Evolutionary conservation across 2,113 vertebrate genomes (phyloP).

Genomic region (Pagrus major): DNA sequence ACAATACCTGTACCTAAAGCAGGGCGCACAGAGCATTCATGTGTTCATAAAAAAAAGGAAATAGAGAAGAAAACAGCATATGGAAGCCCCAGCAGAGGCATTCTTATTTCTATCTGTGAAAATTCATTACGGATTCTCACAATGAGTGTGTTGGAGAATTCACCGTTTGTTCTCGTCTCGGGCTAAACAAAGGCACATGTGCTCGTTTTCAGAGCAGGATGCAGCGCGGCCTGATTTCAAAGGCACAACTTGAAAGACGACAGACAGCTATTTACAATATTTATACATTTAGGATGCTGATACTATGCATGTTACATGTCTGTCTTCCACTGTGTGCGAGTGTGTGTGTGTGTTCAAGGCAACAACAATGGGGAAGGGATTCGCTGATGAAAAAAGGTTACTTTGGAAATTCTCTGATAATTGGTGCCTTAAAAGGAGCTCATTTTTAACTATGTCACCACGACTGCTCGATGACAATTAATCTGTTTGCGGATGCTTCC

Average conservation of each 20-base stretch:
- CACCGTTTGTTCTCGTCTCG: slow-evolving; percentile 51
- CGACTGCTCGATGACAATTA: slow-evolving; percentile 87
- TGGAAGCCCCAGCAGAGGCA: slow-evolving; percentile 61
- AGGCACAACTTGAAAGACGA: slow-evolving; percentile 72
- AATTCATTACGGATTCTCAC: slow-evolving; percentile 69
- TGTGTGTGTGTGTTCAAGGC: slow-evolving; percentile 25
- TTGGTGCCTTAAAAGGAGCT: slow-evolving; percentile 86
- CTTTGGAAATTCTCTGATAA: slow-evolving; percentile 87
- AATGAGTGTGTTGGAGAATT: slow-evolving; percentile 54
- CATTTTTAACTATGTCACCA: slow-evolving; percentile 88
- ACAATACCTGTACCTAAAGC: slow-evolving; percentile 42
- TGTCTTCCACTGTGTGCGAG: slow-evolving; percentile 23
- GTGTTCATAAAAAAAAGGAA: slow-evolving; percentile 17
- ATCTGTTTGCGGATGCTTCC: slow-evolving; percentile 87
- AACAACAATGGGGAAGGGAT: slow-evolving; percentile 44
- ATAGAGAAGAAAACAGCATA: slow-evolving; percentile 49
- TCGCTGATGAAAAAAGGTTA: slow-evolving; percentile 77
- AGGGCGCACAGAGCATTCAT: slow-evolving; percentile 36
- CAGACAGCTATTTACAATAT: slow-evolving; percentile 80
- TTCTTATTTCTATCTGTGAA: slow-evolving; percentile 69
- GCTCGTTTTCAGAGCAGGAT: slow-evolving; percentile 58
- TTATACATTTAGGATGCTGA: slow-evolving; percentile 78
- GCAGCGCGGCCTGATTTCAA: slow-evolving; percentile 65
- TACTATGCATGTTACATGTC: slow-evolving; percentile 66
- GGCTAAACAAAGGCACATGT: slow-evolving; percentile 73